Conservation (phyloP, 2,888 invertebrate genomes). For the Andrena flavipes region DNA sequence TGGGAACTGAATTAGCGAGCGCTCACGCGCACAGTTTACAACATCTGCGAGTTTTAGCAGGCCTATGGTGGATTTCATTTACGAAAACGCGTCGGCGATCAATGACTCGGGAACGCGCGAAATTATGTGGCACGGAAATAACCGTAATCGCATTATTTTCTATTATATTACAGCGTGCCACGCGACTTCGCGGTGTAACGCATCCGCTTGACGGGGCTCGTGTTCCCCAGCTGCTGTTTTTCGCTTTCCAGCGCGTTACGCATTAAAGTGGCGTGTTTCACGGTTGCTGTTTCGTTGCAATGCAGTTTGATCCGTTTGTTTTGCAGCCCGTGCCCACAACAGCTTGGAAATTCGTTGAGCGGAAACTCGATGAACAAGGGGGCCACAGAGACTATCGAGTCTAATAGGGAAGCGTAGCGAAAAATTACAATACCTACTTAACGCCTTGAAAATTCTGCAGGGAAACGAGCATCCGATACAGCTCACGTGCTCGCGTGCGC, state of each 20-base stretch:
- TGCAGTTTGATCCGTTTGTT: conserved; percentile 10
- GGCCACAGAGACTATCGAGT: neutral
- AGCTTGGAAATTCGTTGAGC: neutral
- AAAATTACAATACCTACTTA: neutral
- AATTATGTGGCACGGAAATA: conserved; percentile 42
- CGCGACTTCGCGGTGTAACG: conserved; percentile 29
- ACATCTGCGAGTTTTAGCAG: neutral
- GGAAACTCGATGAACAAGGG: neutral
- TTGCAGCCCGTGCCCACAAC: neutral
- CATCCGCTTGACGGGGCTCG: conserved; percentile 18
- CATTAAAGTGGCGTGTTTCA: neutral
- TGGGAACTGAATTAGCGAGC: neutral
- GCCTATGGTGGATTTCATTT: conserved; percentile 26
- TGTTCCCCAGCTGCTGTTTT: neutral
- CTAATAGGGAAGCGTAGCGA: neutral
- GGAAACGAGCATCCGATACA: neutral
- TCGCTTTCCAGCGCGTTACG: neutral
- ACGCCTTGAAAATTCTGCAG: neutral
- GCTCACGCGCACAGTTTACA: neutral
- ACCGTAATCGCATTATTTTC: conserved; percentile 49
- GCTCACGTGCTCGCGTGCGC: neutral
- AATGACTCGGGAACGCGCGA: conserved; percentile 33
- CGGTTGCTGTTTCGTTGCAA: neutral
- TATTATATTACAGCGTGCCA: conserved; percentile 28
- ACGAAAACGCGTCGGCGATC: conserved; percentile 14